Percentiles rank a stretch among this genome's conserved stretches.
These are phyloP conservation scores for Nansenia antarctica DNA, from an alignment of 2,113 vertebrate genomes.

Conservation along the genomic window DNA sequence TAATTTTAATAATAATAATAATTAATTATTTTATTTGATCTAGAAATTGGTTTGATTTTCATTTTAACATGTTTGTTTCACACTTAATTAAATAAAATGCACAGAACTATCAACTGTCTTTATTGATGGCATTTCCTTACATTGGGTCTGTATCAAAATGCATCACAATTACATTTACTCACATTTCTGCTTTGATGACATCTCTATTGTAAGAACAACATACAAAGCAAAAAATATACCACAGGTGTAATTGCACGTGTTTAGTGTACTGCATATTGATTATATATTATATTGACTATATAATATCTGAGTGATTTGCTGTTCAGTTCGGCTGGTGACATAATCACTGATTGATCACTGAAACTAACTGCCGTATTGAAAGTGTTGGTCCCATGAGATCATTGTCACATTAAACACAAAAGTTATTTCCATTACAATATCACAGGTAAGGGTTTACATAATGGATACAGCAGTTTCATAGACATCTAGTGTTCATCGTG, in stretches of 20 bases:
- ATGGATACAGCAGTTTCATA: too few relatives aligned
- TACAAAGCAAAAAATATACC: not conserved
- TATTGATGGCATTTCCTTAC: not conserved
- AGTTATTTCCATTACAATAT: not conserved
- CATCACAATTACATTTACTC: not conserved
- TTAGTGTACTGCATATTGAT: not conserved
- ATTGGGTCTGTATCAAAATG: not conserved
- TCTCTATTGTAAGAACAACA: not conserved
- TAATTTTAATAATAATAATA: too few relatives aligned
- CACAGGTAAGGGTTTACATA: not conserved
- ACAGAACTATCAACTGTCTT: not conserved
- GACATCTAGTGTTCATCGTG: too few relatives aligned
- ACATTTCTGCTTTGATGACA: not conserved
- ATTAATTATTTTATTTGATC: too few relatives aligned
- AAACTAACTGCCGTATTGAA: too few relatives aligned
- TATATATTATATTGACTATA: too few relatives aligned
- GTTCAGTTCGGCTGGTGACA: too few relatives aligned
- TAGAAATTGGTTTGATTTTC: too few relatives aligned
- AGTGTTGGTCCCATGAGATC: not conserved
- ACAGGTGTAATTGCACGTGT: not conserved
- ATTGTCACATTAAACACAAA: not conserved
- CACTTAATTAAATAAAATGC: not conserved
- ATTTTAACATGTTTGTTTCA: too few relatives aligned
- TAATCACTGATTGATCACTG: too few relatives aligned
- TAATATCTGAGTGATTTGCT: too few relatives aligned